Conservation (phyloP, 2,113 vertebrate species). For the Meleagris gallopavo region DNA sequence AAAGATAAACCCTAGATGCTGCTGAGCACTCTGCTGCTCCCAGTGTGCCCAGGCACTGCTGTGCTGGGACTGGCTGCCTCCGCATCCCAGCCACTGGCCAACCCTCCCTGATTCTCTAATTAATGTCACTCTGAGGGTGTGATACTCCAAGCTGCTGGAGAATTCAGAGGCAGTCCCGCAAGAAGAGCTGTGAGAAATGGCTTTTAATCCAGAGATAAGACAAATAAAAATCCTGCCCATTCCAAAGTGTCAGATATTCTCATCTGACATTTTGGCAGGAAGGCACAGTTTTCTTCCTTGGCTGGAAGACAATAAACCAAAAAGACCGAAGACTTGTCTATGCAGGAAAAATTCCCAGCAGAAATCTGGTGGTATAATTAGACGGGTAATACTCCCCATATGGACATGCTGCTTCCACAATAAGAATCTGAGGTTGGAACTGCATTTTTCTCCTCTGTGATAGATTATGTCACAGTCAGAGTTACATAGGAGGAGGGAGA, state of each 20-base stretch:
- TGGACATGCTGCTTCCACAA: slow-evolving; percentile 46
- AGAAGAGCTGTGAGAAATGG: not conserved
- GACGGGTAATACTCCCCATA: not conserved
- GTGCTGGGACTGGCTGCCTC: not conserved
- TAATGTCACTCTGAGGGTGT: not conserved
- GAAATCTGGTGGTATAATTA: slow-evolving; percentile 45
- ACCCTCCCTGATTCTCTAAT: not conserved
- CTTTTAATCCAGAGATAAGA: not conserved
- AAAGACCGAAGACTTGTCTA: slow-evolving; percentile 52
- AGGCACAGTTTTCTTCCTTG: slow-evolving; percentile 10
- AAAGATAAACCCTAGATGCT: not conserved
- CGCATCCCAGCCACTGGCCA: not conserved
- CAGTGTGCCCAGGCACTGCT: not conserved
- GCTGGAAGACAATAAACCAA: slow-evolving; percentile 14
- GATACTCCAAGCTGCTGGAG: not conserved
- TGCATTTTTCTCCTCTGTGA: slow-evolving; percentile 1
- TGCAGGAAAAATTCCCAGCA: slow-evolving; percentile 39
- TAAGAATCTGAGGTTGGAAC: slow-evolving; percentile 20
- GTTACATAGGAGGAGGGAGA: not conserved
- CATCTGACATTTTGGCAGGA: slow-evolving; percentile 34
- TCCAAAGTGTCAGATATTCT: slow-evolving; percentile 28
- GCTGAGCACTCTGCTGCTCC: not conserved
- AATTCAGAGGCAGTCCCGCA: not conserved
- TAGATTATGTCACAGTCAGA: slow-evolving; percentile 29
- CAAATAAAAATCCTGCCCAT: not conserved